Percentiles rank a stretch among this genome's conserved stretches.
Evolutionary conservation across 2,797 vertebrate genomes (phyloP).

Genomic region (Chrosomus eos): DNA sequence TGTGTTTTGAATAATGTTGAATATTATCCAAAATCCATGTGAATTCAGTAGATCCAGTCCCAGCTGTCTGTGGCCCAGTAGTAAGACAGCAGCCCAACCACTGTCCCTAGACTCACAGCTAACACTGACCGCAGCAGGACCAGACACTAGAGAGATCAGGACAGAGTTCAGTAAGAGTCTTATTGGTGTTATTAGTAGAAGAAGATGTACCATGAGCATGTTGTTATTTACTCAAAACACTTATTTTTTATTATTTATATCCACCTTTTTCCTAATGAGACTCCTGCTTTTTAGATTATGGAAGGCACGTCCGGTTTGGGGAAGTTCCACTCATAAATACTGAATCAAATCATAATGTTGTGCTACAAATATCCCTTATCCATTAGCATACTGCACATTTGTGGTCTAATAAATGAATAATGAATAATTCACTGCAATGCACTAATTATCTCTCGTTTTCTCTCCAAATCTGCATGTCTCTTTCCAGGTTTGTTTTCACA

Average conservation of each 20-base stretch:
- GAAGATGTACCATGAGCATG: background rate
- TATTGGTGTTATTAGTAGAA: background rate
- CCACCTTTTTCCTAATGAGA: background rate
- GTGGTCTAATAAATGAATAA: background rate
- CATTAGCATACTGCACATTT: background rate
- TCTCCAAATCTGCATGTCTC: too few relatives aligned
- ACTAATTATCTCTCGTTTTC: too few relatives aligned
- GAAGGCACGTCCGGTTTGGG: background rate
- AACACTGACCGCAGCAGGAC: constrained; percentile 64
- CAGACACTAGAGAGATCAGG: constrained; percentile 62
- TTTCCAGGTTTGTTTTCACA: too few relatives aligned
- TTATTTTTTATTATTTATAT: background rate
- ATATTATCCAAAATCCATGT: background rate
- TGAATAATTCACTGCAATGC: too few relatives aligned
- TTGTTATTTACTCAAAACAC: background rate
- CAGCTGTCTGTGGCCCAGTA: constrained; percentile 69
- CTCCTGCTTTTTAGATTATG: background rate
- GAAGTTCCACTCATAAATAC: background rate
- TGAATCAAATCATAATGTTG: background rate
- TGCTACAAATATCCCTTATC: background rate
- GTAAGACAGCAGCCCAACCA: constrained; percentile 70
- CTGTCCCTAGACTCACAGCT: constrained; percentile 64
- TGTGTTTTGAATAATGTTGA: constrained; percentile 25
- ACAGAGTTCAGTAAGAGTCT: background rate
- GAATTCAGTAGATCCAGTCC: constrained; percentile 62